These are phyloP conservation scores for Drosophila lacertosa DNA, from an alignment of 1,140 invertebrate genomes.

Conservation along the genomic window DNA sequence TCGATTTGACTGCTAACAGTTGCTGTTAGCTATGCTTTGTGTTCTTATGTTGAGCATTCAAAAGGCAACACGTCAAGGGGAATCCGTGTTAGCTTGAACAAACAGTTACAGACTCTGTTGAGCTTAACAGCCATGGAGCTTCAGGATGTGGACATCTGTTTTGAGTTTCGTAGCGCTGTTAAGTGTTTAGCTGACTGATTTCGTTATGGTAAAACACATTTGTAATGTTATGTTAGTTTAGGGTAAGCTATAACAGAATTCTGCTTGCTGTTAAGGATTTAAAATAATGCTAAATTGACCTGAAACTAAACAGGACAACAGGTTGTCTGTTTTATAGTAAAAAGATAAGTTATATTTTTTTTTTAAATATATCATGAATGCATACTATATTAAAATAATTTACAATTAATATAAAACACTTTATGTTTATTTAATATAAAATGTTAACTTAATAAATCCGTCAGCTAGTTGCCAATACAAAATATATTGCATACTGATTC, in stretches of 20 bases:
- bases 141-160: not conserved
- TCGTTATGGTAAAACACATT: not conserved
- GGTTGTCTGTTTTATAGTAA: conserved; percentile 1
- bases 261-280: not conserved
- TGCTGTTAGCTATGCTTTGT: not conserved
- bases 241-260: no score
- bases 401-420: no score
- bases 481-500: not conserved
- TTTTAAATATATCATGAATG: not conserved
- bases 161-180: not conserved
- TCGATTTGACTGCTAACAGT: no score
- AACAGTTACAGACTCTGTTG: not conserved
- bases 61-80: no score
- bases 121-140: not conserved
- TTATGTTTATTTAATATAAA: no score
- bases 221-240: not conserved
- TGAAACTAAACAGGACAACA: conserved; percentile 11
- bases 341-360: not conserved
- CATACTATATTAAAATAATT: no score
- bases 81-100: not conserved
- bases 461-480: not conserved
- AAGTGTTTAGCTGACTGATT: not conserved
- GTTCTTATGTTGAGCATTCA: not conserved
- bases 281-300: not conserved
- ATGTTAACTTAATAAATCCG: no score